Percentiles rank a stretch among this genome's conserved stretches.
Conservation (phyloP, 64 coral and sea anemone species). For the Montipora capricornis region DNA sequence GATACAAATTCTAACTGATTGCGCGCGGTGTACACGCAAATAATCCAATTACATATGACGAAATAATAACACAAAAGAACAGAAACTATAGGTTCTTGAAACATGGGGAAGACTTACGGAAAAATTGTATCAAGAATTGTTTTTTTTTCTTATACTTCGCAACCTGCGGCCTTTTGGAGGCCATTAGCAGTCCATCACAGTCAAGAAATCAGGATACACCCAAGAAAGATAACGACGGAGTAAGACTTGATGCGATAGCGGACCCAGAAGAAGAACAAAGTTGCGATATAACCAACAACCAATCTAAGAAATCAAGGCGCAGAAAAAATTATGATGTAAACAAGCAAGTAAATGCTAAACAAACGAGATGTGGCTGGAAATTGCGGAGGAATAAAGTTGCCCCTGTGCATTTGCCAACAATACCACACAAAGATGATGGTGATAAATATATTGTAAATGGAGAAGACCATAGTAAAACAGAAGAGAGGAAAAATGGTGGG, state of each 20-base stretch:
- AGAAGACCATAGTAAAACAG: background rate
- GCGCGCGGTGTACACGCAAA: background rate
- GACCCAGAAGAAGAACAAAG: background rate
- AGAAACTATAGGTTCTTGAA: background rate
- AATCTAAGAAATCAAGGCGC: background rate
- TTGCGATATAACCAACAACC: background rate
- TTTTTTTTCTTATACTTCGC: background rate
- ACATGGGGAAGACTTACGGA: background rate
- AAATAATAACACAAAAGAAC: background rate
- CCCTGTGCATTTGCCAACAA: background rate
- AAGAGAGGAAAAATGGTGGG: background rate
- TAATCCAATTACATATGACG: background rate
- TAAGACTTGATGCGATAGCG: slow-evolving; percentile 1
- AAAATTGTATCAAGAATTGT: slow-evolving; percentile 1
- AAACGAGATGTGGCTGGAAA: background rate
- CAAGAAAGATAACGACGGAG: background rate
- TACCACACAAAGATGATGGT: background rate
- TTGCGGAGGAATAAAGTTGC: slow-evolving; percentile 25
- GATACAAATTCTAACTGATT: too few species aligned
- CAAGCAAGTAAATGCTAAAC: background rate
- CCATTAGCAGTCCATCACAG: background rate
- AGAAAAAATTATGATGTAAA: background rate
- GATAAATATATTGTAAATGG: background rate
- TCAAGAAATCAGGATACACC: background rate
- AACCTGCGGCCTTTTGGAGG: background rate